phyloP scores from a whole-genome alignment of 2,113 vertebrate species.

The Hippocampus abdominalis region DNA sequence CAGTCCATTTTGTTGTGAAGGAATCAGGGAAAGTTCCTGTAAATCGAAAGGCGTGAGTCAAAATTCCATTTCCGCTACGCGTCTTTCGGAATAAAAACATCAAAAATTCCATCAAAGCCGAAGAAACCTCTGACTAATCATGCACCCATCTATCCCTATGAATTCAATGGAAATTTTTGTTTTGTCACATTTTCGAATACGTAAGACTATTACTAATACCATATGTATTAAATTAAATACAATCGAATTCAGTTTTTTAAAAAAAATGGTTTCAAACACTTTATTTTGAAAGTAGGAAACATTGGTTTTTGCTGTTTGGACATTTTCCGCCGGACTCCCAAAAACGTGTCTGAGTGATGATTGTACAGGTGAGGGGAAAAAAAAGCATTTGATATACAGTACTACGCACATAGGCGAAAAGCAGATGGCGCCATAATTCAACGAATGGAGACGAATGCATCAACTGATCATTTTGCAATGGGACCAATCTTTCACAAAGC shows the following conservation, averaged over 20 bases:
- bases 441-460: background rate
- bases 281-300: no score
- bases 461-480: background rate
- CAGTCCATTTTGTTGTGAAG: slow-evolving; percentile 68
- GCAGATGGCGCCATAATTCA: slow-evolving; percentile 35
- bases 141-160: background rate
- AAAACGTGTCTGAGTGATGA: no score
- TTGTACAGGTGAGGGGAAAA: no score
- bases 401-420: background rate
- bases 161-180: background rate
- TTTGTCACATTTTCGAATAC: background rate
- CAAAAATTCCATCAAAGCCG: no score
- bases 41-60: background rate
- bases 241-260: background rate
- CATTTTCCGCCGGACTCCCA: no score
- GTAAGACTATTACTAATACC: background rate
- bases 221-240: background rate
- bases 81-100: slow-evolving; percentile 44
- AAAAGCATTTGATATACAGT: no score
- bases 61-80: slow-evolving; percentile 5
- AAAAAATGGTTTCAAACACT: no score
- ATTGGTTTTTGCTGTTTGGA: no score
- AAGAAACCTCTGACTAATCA: background rate
- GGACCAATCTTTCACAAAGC: no score
- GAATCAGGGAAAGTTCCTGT: slow-evolving; percentile 33